A percentile compares a stretch with the other conserved stretches of the same genome.
phyloP scores from a whole-genome alignment of 2,113 vertebrate species.

The Ceyx cyanopectus region DNA sequence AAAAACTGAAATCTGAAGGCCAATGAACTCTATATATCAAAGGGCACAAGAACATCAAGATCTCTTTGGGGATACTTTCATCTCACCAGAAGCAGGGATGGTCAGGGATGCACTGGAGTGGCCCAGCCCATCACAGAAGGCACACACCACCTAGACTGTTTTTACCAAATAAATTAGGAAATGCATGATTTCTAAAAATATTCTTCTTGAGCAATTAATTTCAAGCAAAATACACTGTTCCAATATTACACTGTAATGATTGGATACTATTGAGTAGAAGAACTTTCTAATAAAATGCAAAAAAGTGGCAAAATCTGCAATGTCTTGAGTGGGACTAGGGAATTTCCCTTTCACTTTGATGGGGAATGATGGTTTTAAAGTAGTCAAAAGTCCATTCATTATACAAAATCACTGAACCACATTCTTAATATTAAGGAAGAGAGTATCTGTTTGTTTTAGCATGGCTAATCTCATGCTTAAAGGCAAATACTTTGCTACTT shows the following conservation, averaged over 20 bases:
- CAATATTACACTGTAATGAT: background rate
- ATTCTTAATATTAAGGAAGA: background rate
- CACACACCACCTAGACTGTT: background rate
- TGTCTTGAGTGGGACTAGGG: background rate
- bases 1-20: slow-evolving; percentile 42
- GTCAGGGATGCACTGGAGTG: background rate
- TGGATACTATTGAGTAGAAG: background rate
- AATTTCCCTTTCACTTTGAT: background rate
- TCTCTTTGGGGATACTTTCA: slow-evolving; percentile 30
- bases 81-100: background rate
- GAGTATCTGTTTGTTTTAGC: background rate
- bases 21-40: slow-evolving; percentile 44
- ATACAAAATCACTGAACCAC: background rate
- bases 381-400: background rate
- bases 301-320: background rate
- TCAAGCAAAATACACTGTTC: background rate
- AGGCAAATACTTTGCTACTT: background rate
- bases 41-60: background rate
- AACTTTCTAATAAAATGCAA: background rate
- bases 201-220: slow-evolving; percentile 60
- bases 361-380: background rate
- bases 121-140: background rate
- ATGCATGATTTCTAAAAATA: slow-evolving; percentile 48
- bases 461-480: background rate
- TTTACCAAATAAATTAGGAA: slow-evolving; percentile 31